These are phyloP conservation scores for Drosophila lutescens DNA, from an alignment of 2,888 invertebrate species.

Conservation along the genomic window DNA sequence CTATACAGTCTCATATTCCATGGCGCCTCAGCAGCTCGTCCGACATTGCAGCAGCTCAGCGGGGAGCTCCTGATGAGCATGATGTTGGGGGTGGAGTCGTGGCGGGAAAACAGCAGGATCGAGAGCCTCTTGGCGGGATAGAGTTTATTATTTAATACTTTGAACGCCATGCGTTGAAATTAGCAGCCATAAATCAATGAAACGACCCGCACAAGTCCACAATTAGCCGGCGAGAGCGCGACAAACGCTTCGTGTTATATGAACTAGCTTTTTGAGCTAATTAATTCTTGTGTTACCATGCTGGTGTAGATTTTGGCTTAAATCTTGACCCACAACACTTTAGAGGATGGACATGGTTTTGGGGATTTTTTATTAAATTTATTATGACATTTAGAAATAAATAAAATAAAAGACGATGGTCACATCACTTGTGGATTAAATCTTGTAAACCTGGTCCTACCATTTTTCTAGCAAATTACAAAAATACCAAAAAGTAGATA, in stretches of 20 bases:
- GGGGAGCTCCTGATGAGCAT: slow-evolving; percentile 21
- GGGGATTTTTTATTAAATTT: background rate
- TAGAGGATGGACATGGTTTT: no score
- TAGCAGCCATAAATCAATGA: slow-evolving; percentile 76
- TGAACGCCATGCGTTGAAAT: slow-evolving; percentile 74
- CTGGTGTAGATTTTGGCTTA: slow-evolving; percentile 14
- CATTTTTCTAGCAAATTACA: no score
- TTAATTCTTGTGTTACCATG: slow-evolving; percentile 59
- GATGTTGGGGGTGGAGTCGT: background rate
- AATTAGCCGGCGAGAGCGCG: slow-evolving; percentile 58
- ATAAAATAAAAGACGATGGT: no score
- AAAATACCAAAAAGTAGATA: no score
- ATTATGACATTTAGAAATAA: no score
- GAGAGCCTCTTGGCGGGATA: slow-evolving; percentile 40
- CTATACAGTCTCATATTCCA: slow-evolving; percentile 59
- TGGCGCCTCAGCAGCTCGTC: slow-evolving; percentile 51
- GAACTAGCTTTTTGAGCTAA: slow-evolving; percentile 53
- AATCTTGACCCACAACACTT: background rate
- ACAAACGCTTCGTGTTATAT: slow-evolving; percentile 51
- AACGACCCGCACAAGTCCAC: slow-evolving; percentile 75
- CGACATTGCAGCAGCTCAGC: slow-evolving; percentile 60
- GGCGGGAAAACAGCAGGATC: slow-evolving; percentile 15
- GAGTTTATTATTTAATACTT: slow-evolving; percentile 77
- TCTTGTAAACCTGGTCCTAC: no score
- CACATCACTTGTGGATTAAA: no score